Conservation (phyloP, 2,888 invertebrate genomes). For the Helleia helle region DNA sequence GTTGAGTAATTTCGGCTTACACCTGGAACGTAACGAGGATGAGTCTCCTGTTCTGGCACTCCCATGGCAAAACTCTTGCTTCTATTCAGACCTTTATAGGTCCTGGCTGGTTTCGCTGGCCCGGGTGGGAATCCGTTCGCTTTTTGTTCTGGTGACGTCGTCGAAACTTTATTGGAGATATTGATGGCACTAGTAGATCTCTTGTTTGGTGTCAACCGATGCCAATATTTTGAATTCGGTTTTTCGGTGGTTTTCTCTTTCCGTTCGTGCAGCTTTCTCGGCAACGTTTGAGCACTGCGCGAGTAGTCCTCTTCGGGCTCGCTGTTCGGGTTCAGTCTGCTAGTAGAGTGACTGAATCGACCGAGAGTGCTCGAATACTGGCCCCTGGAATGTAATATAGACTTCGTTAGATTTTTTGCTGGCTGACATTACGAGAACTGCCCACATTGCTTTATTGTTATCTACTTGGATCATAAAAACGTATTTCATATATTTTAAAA, state of each 20-base stretch:
- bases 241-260: constrained; percentile 61
- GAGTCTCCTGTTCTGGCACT: constrained; percentile 70
- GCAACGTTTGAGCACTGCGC: constrained; percentile 83
- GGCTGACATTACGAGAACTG: constrained; percentile 22
- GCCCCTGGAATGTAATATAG: constrained; percentile 70
- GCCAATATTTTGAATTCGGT: constrained; percentile 60
- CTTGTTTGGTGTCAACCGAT: constrained; percentile 67
- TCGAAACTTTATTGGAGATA: constrained; percentile 68
- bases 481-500: constrained; percentile 41
- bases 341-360: constrained; percentile 87
- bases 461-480: constrained; percentile 50
- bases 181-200: constrained; percentile 78
- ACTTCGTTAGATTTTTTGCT: constrained; percentile 27
- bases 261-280: constrained; percentile 76
- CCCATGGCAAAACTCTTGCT: constrained; percentile 92
- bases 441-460: constrained; percentile 57
- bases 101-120: constrained; percentile 85
- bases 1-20: constrained; percentile 68
- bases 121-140: constrained; percentile 69
- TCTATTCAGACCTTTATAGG: constrained; percentile 83
- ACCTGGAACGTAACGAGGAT: constrained; percentile 58
- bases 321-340: constrained; percentile 77
- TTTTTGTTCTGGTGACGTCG: constrained; percentile 46
- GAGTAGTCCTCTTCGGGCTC: constrained; percentile 66
- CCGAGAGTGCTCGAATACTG: constrained; percentile 84